A percentile compares a stretch with the other conserved stretches of the same genome.
Conservation (phyloP, 2,888 invertebrate genomes). For the Hecatera dysodea region DNA sequence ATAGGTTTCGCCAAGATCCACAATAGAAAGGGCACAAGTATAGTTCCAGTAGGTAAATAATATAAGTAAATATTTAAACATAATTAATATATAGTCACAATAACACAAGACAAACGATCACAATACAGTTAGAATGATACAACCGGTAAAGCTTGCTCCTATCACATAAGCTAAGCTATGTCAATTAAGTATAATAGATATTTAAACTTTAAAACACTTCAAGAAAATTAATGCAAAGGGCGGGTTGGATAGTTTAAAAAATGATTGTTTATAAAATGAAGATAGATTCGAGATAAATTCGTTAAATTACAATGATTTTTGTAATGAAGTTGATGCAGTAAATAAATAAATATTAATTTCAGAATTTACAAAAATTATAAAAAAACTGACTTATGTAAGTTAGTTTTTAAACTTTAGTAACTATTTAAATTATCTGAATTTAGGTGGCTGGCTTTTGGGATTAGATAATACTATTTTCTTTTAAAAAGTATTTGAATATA, state of each 20-base stretch:
- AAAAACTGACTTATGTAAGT: no score
- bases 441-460: not conserved
- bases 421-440: not conserved
- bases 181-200: conserved; percentile 1
- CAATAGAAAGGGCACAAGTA: conserved; percentile 12
- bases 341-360: no score
- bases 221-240: not conserved
- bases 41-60: conserved; percentile 35
- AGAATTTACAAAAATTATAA: no score
- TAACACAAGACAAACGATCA: conserved; percentile 54
- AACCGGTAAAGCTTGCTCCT: conserved; percentile 49
- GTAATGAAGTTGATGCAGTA: not conserved
- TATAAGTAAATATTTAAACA: conserved; percentile 25
- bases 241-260: not conserved
- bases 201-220: not conserved
- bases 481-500: conserved; percentile 2
- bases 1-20: not conserved
- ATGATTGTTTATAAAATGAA: not conserved
- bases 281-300: conserved; percentile 13
- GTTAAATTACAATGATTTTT: conserved; percentile 14
- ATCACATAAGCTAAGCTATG: conserved; percentile 43
- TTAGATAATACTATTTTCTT: not conserved
- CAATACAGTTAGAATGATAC: conserved; percentile 50
- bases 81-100: conserved; percentile 46
- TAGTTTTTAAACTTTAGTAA: no score